Percentiles rank a stretch among this genome's conserved stretches.
phyloP scores from a whole-genome alignment of 1,140 invertebrate genomes.

The Listronotus bonariensis region DNA sequence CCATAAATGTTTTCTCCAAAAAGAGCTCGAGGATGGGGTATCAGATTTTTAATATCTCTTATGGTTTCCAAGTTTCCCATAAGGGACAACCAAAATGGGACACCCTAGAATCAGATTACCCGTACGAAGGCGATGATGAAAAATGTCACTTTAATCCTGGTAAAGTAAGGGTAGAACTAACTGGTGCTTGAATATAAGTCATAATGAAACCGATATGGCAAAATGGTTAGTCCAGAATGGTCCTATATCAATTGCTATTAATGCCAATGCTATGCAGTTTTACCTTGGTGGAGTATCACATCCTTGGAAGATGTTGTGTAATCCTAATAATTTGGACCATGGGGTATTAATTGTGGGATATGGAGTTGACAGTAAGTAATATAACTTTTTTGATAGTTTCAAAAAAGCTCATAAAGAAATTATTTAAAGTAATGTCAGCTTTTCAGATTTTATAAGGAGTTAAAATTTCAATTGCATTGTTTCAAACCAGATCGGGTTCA shows the following conservation, averaged over 20 bases:
- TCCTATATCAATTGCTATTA: slow-evolving; percentile 96
- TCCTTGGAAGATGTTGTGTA: slow-evolving; percentile 88
- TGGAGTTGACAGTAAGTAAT: slow-evolving; percentile 72
- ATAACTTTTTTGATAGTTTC: slow-evolving; percentile 2
- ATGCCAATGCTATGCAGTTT: slow-evolving; percentile 98
- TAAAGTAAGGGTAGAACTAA: slow-evolving; percentile 73
- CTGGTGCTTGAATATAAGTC: slow-evolving; percentile 85
- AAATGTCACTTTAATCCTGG: slow-evolving; percentile 78
- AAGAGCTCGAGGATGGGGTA: too few species aligned
- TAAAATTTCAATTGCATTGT: too few species aligned
- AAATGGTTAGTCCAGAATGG: slow-evolving; percentile 91
- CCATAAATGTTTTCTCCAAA: too few species aligned
- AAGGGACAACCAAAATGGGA: too few species aligned
- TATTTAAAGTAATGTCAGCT: too few species aligned
- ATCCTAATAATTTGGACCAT: slow-evolving; percentile 80
- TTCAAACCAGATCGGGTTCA: too few species aligned
- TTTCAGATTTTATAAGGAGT: too few species aligned
- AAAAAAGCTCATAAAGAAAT: too few species aligned
- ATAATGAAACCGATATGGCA: slow-evolving; percentile 91
- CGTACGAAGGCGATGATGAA: slow-evolving; percentile 84
- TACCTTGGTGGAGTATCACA: slow-evolving; percentile 97
- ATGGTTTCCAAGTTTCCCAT: too few species aligned
- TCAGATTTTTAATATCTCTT: too few species aligned
- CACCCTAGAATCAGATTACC: slow-evolving; percentile 93
- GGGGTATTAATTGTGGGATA: slow-evolving; percentile 94